Evolutionary conservation across 2,888 invertebrate species (phyloP), one percentile per base, ranked within the genome.

Genomic region (Protula sp.): DNA sequence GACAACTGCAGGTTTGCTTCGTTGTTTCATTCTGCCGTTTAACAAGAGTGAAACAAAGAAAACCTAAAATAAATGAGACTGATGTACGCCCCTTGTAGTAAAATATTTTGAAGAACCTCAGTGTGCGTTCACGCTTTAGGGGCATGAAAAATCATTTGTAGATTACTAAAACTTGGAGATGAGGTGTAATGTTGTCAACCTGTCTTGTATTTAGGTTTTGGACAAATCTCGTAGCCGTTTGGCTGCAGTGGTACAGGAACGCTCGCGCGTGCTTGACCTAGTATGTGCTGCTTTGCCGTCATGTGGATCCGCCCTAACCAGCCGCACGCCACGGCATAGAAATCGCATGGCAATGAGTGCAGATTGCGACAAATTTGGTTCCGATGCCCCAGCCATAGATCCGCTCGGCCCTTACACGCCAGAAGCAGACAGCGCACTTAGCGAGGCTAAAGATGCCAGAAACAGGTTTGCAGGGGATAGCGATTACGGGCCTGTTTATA

Each of bases 1-100:
- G 77, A 55, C 78, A 78, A 55, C 68, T 80, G 29, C 75, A 76
- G 69, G 78, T 80, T n/a, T n/a, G n/a, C n/a, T n/a, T n/a, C n/a
- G n/a, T n/a, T n/a, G n/a, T n/a, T n/a, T n/a, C n/a, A n/a, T n/a
- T n/a, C n/a, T n/a, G n/a, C n/a, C n/a, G n/a, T n/a, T n/a, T n/a
- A n/a, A n/a, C n/a, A n/a, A n/a, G n/a, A n/a, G n/a, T n/a, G n/a
- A n/a, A n/a, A n/a, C n/a, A n/a, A n/a, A n/a, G n/a, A n/a, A n/a
- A n/a, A n/a, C n/a, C n/a, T n/a, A n/a, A n/a, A n/a, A n/a, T n/a
- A n/a, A n/a, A n/a, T n/a, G n/a, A n/a, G n/a, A n/a, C n/a, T n/a
- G n/a, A n/a, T n/a, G n/a, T n/a, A n/a, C n/a, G n/a, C n/a, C n/a
- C n/a, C n/a, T n/a, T n/a, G n/a, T n/a, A n/a, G n/a, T n/a, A n/a